These are phyloP conservation scores for Anodontia alba DNA, from an alignment of 2,888 invertebrate genomes.

Conservation along the genomic window DNA sequence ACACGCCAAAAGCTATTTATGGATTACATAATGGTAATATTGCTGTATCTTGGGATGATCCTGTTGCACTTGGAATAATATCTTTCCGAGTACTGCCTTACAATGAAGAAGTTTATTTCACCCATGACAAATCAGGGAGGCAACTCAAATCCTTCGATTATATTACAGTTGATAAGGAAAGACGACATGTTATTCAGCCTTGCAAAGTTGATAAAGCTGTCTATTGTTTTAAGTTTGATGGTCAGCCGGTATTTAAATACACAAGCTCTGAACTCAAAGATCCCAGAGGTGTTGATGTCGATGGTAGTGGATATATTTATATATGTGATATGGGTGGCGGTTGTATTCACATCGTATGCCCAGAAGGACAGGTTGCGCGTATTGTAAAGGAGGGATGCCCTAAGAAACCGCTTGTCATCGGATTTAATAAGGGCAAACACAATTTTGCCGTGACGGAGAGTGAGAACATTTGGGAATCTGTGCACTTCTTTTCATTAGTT, in stretches of 20 bases:
- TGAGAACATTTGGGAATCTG: not conserved
- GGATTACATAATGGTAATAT: not conserved
- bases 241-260: not conserved
- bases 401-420: not conserved
- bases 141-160: not conserved
- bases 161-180: not conserved
- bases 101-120: not conserved
- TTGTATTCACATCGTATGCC: not conserved
- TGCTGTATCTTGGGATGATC: not conserved
- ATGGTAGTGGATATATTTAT: not conserved
- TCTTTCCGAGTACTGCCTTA: not conserved
- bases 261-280: not conserved
- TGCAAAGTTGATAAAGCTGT: not conserved
- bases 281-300: not conserved
- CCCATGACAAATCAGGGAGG: not conserved
- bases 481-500: not conserved
- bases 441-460: not conserved
- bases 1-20: not conserved
- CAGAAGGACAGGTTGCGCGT: not conserved
- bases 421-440: not conserved
- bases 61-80: not conserved
- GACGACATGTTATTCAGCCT: not conserved
- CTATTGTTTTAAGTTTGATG: not conserved
- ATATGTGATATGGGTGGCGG: not conserved
- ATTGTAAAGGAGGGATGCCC: not conserved